Evolutionary conservation across 2,113 vertebrate species (phyloP).

Genomic region (Grammomys dolichurus): DNA sequence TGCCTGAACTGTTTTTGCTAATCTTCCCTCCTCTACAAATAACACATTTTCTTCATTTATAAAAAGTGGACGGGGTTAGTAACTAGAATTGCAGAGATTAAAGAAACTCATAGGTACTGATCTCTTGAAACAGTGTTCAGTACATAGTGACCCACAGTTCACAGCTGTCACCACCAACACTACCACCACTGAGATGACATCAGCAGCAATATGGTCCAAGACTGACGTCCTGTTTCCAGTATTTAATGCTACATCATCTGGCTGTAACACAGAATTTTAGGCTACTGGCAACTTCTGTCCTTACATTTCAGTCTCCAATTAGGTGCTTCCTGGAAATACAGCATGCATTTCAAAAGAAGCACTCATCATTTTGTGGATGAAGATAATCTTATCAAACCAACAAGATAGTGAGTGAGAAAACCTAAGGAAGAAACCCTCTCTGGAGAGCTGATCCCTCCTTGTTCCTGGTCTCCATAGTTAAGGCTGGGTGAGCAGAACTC

Average conservation of each 20-base stretch:
- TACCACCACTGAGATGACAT: not conserved
- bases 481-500: not conserved
- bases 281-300: not conserved
- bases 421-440: not conserved
- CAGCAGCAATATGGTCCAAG: not conserved
- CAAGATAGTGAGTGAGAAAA: not conserved
- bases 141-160: not conserved
- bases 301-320: not conserved
- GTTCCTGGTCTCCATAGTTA: not conserved
- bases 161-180: not conserved
- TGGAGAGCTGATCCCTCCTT: not conserved
- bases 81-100: not conserved
- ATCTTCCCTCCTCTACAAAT: not conserved
- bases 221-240: not conserved
- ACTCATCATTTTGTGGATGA: not conserved
- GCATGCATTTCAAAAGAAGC: conserved; percentile 33
- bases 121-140: not conserved
- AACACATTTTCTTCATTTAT: not conserved
- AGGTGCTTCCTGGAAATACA: not conserved
- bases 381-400: not conserved
- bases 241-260: not conserved
- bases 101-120: not conserved
- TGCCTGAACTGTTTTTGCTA: not conserved
- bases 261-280: not conserved
- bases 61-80: not conserved